Percentiles rank a stretch among this genome's conserved stretches.
phyloP scores from a whole-genome alignment of 92 coral and sea anemone species.

The Siderastrea siderea region DNA sequence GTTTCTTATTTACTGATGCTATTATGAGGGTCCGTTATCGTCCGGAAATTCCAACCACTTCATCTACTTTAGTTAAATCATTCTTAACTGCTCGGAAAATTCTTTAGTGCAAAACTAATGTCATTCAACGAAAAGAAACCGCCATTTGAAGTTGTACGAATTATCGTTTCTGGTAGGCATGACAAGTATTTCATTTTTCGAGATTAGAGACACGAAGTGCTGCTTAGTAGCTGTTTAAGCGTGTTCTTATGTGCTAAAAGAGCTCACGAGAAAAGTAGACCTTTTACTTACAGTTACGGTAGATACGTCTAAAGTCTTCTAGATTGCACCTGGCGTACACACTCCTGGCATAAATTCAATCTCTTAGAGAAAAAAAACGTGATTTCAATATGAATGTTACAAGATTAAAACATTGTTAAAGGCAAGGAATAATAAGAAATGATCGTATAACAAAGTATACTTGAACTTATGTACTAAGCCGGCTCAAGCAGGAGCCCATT shows the following conservation, averaged over 20 bases:
- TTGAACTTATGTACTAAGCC: too few species aligned
- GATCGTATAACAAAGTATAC: too few species aligned
- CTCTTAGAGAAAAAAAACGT: neutral
- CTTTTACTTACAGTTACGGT: neutral
- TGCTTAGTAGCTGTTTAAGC: neutral
- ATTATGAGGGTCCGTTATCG: neutral
- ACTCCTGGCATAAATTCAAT: neutral
- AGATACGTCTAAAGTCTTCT: neutral
- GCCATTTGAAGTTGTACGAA: neutral
- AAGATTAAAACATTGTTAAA: neutral
- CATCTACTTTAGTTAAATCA: neutral
- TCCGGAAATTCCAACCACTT: slow-evolving; percentile 44
- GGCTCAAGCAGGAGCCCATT: too few species aligned
- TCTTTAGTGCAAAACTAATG: neutral
- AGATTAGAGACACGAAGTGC: too few species aligned
- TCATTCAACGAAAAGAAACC: neutral
- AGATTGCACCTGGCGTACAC: neutral
- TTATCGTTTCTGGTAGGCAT: neutral
- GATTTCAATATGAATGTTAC: neutral
- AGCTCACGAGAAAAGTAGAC: too few species aligned
- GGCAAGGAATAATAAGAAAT: too few species aligned
- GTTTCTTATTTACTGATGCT: neutral
- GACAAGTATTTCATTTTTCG: too few species aligned
- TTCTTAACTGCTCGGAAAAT: neutral
- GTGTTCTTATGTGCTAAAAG: too few species aligned